Evolutionary conservation across 2,797 vertebrate species (phyloP).

Genomic region (Strix occidentalis): DNA sequence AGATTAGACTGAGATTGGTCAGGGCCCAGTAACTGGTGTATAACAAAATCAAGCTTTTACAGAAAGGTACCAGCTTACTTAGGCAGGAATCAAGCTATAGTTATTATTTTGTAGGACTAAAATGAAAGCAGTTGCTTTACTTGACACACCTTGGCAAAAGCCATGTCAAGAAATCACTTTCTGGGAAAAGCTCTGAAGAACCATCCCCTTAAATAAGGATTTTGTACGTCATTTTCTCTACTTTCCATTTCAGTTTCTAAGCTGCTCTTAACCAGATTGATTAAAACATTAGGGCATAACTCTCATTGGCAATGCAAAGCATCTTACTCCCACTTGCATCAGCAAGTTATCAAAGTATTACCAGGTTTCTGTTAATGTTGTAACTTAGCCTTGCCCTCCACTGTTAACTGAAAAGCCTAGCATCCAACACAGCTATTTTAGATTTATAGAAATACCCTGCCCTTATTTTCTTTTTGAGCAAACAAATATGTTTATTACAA

Average conservation of each 20-base stretch:
- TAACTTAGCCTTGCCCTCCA: not conserved
- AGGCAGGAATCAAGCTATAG: not conserved
- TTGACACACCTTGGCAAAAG: not conserved
- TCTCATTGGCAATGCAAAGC: not conserved
- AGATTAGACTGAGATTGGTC: not conserved
- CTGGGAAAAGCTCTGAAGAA: not conserved
- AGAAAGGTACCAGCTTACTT: not conserved
- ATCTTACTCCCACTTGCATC: not conserved
- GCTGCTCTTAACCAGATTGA: not conserved
- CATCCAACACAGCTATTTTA: not conserved
- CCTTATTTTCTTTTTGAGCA: not conserved
- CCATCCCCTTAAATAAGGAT: not conserved
- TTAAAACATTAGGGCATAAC: not conserved
- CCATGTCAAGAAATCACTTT: not conserved
- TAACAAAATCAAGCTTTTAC: not conserved
- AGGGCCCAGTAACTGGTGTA: not conserved
- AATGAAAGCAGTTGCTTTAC: not conserved
- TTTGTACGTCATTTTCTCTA: not conserved
- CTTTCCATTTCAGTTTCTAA: not conserved
- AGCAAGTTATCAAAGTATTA: not conserved
- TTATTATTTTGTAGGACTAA: not conserved
- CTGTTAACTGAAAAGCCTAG: not conserved
- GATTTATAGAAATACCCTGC: not conserved
- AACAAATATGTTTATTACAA: not conserved
- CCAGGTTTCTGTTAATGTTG: not conserved